Base-by-base conservation (phyloP, 2,797 vertebrate species). In the Podargus strigoides region DNA sequence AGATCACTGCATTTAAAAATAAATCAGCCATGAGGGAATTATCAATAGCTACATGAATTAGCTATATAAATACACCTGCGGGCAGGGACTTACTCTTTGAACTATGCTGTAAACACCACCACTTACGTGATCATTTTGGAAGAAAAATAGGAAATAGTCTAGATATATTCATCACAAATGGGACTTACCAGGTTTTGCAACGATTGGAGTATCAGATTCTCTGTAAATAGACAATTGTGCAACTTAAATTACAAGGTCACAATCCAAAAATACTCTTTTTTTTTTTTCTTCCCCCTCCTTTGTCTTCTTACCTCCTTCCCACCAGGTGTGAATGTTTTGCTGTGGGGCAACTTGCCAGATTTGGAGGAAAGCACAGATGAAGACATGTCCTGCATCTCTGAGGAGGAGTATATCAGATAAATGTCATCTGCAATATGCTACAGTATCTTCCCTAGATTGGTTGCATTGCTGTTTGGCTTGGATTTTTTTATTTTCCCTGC, bases 301-400 rank as follows among this genome's bases (percentile, higher is more conserved):
- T 80, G 34, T 79, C 27, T 55, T 78, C 52, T 85, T 78, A 19
- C 59, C 85, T 87, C 55, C 69, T 92, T 64, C 56, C 37, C 62
- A 72, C 78, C 97, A 99, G 99, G 99, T 96, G 98, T 98, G 93
- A 98, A 99, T 88, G 97, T 99, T 24, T 97, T 99, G 88, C 98
- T 99, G 55, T 99, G 99, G 99, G 99, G 99, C 80, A 99, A 99
- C 90, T 98, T 99, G 89, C 98, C 99, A 28, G 99, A 99, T 82
- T 95, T 98, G 96, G 99, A 99, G 88, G 98, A 98, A 68, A 98
- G 97, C 68, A 97, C 98, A 55, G 98, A 98, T 9, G 99, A 99
- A 97, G 99, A 98, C 59, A 68, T 83, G 1, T 98, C 98, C 96
- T 98, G 97, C 94, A 96, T 97, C 72, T 99, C 98, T 86, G 98